Conservation (phyloP, 2,113 vertebrate species). For the Corydoras maculifer region DNA sequence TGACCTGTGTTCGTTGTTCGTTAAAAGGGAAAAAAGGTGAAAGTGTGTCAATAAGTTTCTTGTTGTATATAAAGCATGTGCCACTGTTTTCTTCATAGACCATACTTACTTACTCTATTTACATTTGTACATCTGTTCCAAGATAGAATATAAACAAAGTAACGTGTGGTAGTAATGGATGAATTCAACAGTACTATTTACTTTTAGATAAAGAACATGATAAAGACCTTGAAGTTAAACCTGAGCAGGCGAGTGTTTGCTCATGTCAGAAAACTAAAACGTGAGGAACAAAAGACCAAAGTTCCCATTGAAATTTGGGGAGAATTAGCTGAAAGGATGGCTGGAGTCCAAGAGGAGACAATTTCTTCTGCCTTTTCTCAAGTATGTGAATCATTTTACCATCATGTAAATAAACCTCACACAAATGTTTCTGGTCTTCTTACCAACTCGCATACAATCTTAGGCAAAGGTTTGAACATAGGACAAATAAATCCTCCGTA, state of each 20-base stretch:
- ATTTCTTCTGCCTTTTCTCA: slow-evolving; percentile 58
- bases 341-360: slow-evolving; percentile 44
- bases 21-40: too few species aligned
- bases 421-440: background rate
- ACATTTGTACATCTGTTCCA: background rate
- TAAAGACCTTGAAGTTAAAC: slow-evolving; percentile 52
- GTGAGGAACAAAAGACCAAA: slow-evolving; percentile 30
- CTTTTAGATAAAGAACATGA: slow-evolving; percentile 49
- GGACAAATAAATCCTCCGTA: too few species aligned
- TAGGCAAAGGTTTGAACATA: background rate
- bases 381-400: slow-evolving; percentile 43
- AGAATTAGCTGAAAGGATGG: slow-evolving; percentile 44
- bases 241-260: slow-evolving; percentile 30
- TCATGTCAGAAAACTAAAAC: slow-evolving; percentile 31
- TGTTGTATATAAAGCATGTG: too few species aligned
- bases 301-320: slow-evolving; percentile 59
- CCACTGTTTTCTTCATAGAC: too few species aligned
- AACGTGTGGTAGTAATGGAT: background rate
- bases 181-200: background rate
- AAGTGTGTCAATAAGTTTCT: too few species aligned
- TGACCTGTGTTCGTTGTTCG: too few species aligned
- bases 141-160: background rate
- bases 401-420: background rate
- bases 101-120: too few species aligned
- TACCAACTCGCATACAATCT: background rate